Evolutionary conservation across 2,113 vertebrate species (phyloP).

Genomic region (Progne subis): DNA sequence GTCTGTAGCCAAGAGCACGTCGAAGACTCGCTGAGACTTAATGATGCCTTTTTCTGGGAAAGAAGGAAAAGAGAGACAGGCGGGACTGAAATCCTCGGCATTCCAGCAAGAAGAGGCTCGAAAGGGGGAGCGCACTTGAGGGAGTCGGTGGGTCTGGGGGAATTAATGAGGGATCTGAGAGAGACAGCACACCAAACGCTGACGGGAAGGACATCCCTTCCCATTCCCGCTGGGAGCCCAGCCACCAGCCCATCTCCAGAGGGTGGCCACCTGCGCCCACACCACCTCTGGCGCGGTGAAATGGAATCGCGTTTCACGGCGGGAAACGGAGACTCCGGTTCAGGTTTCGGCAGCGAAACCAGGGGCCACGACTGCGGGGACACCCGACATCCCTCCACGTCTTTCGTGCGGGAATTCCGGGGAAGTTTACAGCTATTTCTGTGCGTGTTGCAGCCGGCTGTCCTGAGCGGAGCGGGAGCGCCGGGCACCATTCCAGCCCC

Average conservation of each 20-base stretch:
- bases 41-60: slow-evolving; percentile 87
- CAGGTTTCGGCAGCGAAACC: background rate
- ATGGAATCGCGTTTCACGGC: rapidly evolving
- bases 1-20: slow-evolving; percentile 85
- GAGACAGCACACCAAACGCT: background rate
- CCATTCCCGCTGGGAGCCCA: rapidly evolving
- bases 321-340: rapidly evolving
- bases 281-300: rapidly evolving
- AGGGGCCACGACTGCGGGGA: background rate
- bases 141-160: background rate
- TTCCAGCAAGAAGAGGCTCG: background rate
- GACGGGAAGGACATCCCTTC: background rate
- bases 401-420: background rate
- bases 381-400: background rate
- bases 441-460: rapidly evolving
- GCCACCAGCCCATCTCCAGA: background rate
- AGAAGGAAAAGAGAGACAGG: background rate
- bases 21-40: slow-evolving; percentile 81
- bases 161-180: background rate
- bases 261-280: background rate
- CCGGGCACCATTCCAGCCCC: no score
- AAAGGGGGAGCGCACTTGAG: no score
- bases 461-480: rapidly evolving
- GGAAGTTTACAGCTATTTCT: background rate
- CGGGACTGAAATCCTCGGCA: background rate